Conservation (phyloP, 1,140 invertebrate species). For the Anastatus disparis region DNA sequence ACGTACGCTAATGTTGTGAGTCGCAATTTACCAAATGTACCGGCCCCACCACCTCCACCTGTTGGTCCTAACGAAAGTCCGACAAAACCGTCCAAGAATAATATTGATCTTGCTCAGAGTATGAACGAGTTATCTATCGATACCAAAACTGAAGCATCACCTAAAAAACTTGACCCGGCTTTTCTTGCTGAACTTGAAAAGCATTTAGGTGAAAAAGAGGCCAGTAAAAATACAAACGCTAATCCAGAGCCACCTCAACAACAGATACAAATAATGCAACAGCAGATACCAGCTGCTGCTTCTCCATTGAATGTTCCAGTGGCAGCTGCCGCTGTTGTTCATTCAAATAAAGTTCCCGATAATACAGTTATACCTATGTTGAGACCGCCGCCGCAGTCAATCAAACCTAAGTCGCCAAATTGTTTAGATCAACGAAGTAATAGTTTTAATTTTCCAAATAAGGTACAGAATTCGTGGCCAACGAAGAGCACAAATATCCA, state of each 20-base stretch:
- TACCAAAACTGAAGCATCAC: constrained; percentile 44
- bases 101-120: constrained; percentile 56
- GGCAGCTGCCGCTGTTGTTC: constrained; percentile 2
- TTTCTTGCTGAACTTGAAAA: constrained; percentile 74
- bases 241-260: constrained; percentile 32
- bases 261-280: not conserved
- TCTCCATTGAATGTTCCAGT: not conserved
- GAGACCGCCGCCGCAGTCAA: constrained; percentile 61
- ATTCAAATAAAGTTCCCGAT: constrained; percentile 51
- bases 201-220: constrained; percentile 69
- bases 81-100: constrained; percentile 52
- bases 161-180: constrained; percentile 67
- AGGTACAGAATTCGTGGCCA: constrained; percentile 60
- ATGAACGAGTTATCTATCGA: constrained; percentile 57
- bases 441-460: constrained; percentile 45
- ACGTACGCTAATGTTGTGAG: constrained; percentile 53
- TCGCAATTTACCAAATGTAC: constrained; percentile 7
- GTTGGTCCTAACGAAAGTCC: constrained; percentile 56
- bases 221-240: constrained; percentile 64
- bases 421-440: constrained; percentile 41
- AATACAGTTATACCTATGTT: constrained; percentile 60
- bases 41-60: constrained; percentile 45
- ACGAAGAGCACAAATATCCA: constrained; percentile 56
- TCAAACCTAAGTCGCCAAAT: constrained; percentile 57
- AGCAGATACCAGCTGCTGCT: too few species aligned